A percentile compares a stretch with the other conserved stretches of the same genome.
These are phyloP conservation scores for Pedionomus torquatus DNA, from an alignment of 2,113 vertebrate genomes.

Conservation along the genomic window DNA sequence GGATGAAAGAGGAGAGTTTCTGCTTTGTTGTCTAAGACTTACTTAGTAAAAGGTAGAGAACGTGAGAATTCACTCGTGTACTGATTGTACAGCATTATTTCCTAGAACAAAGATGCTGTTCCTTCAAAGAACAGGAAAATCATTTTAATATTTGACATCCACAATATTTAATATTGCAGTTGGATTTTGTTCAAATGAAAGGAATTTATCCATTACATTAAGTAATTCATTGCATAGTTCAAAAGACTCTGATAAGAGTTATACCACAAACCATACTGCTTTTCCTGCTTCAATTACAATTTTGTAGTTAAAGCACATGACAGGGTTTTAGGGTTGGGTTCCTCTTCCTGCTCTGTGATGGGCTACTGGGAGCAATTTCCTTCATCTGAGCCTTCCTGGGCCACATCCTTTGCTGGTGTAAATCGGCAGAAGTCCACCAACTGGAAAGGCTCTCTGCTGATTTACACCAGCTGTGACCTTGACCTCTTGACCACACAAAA, in stretches of 20 bases:
- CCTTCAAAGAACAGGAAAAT: conserved; percentile 70
- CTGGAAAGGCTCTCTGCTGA: not conserved
- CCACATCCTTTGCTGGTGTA: conserved; percentile 19
- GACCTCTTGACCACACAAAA: not conserved
- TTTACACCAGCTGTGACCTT: not conserved
- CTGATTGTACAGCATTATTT: conserved; percentile 57
- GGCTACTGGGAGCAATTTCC: conserved; percentile 2
- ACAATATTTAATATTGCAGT: not conserved
- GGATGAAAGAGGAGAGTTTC: conserved; percentile 8
- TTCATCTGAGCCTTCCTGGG: conserved; percentile 14
- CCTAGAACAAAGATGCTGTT: conserved; percentile 65
- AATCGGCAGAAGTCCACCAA: not conserved
- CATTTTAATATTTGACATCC: conserved; percentile 65
- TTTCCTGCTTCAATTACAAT: conserved; percentile 53
- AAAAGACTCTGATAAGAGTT: conserved; percentile 64
- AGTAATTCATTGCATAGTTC: conserved; percentile 60
- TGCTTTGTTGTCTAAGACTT: conserved; percentile 38
- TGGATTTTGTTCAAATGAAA: conserved; percentile 67
- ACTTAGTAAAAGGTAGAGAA: conserved; percentile 50
- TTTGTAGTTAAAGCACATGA: conserved; percentile 31
- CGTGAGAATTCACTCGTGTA: conserved; percentile 35
- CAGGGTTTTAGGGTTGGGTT: conserved; percentile 40
- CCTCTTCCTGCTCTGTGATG: not conserved
- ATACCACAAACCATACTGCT: conserved; percentile 45
- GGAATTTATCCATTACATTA: conserved; percentile 70